Base-by-base conservation (phyloP, 2,888 invertebrate genomes). In the Beris morrisii region DNA sequence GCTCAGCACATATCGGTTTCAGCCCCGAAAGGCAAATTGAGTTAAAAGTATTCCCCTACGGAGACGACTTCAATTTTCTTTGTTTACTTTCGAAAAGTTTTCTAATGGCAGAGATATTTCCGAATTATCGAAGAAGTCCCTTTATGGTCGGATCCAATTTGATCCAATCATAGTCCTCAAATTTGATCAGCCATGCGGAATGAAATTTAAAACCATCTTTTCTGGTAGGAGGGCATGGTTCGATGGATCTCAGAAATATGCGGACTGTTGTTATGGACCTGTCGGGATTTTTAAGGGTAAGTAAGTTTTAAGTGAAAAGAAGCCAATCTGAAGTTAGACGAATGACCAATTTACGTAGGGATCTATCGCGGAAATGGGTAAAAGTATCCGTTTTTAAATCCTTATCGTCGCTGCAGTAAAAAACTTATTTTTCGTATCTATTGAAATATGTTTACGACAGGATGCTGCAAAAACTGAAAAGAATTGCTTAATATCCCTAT, bases 121-220 rank as follows among this genome's bases (percentile, higher is more conserved):
- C 22, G 57, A 68, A 68, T 66, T 66, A 66, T 69, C 54, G 15
- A 7, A 15, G 45, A 28, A 48, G 58, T 63, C 58, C 38, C 54
- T 66, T 57, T 58, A 64, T 68, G 58, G 52, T 64, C 64, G 63
- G 58, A 69, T 64, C 64, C 66, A 69, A 69, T 69, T 69, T 64
- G 53, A 64, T 64, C 66, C 57, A 69, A 69, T 66, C 66, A 66
- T 66, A 59, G 64, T 59, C 69, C 66, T 69, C 66, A 69, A 69
- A 69, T 69, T 69, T 69, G 50, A 50, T 66, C 69, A 66, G 64
- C 64, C 69, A 69, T 65, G 66, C 64, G 69, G 66, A 69, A 69
- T 69, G 69, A 69, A 69, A 69, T 69, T 66, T 66, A 66, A 69
- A 69, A 69, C 69, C 69, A 64, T 69, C 66, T 66, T 69, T 68